These are phyloP conservation scores for Pipistrellus kuhlii DNA, from an alignment of 2,797 vertebrate species.

Conservation along the genomic window DNA sequence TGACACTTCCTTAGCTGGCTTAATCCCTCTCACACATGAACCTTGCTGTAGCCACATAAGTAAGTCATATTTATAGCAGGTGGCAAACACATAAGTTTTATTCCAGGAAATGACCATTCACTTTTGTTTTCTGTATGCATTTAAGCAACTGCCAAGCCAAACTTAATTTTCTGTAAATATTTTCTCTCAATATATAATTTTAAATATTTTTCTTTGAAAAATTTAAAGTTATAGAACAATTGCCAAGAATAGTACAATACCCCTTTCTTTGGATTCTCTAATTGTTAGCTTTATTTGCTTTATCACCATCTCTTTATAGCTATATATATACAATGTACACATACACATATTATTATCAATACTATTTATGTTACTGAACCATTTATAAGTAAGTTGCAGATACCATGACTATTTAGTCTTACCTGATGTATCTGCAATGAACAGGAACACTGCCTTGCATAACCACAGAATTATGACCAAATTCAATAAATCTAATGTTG, in stretches of 20 bases:
- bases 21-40: not conserved
- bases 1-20: not conserved
- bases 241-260: not conserved
- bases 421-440: not conserved
- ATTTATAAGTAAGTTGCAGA: not conserved
- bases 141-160: not conserved
- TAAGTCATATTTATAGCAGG: not conserved
- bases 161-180: not conserved
- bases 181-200: not conserved
- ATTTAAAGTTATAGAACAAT: not conserved
- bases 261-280: not conserved
- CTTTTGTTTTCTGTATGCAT: slow-evolving; percentile 4
- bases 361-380: not conserved
- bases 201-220: slow-evolving; percentile 30
- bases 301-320: not conserved
- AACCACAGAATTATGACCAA: not conserved
- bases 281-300: not conserved
- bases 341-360: not conserved
- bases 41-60: not conserved
- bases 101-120: not conserved
- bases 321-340: not conserved
- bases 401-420: not conserved
- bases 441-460: not conserved
- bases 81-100: slow-evolving; percentile 29
- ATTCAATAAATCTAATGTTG: not conserved